phyloP scores from a whole-genome alignment of 2,113 vertebrate species.

The Cyprinus carpio region DNA sequence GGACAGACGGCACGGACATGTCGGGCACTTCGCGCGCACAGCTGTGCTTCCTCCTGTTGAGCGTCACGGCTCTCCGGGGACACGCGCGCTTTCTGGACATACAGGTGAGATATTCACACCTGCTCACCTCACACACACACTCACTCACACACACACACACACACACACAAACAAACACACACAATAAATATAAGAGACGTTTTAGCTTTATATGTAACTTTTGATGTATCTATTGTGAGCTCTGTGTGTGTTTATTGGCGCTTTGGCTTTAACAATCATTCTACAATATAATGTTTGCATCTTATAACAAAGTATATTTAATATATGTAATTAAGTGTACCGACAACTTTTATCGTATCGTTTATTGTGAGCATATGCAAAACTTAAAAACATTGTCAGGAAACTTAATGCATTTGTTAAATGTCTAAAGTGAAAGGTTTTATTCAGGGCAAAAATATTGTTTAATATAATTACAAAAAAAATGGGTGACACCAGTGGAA shows the following conservation, averaged over 20 bases:
- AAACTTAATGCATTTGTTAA: not conserved
- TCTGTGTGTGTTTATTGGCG: not conserved
- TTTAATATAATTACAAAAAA: too few species aligned
- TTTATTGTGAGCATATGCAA: not conserved
- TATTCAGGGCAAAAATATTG: too few species aligned
- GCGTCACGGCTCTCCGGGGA: constrained; percentile 81
- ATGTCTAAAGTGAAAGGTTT: too few species aligned
- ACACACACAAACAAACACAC: not conserved
- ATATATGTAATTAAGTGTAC: not conserved
- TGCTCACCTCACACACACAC: not conserved
- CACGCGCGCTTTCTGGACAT: constrained; percentile 78
- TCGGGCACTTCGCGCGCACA: constrained; percentile 78
- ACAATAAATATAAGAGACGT: not conserved
- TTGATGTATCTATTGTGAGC: not conserved
- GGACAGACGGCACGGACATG: constrained; percentile 74
- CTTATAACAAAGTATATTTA: not conserved
- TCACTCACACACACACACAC: not conserved
- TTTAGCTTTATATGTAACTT: not conserved
- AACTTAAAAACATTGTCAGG: too few species aligned
- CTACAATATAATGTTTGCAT: not conserved
- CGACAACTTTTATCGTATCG: not conserved
- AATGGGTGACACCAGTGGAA: too few species aligned
- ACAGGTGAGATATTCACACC: constrained; percentile 76
- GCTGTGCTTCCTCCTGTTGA: constrained; percentile 79
- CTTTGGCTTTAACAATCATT: not conserved